Evolutionary conservation across 2,797 vertebrate species (phyloP).

Genomic region (Notolabrus celidotus): DNA sequence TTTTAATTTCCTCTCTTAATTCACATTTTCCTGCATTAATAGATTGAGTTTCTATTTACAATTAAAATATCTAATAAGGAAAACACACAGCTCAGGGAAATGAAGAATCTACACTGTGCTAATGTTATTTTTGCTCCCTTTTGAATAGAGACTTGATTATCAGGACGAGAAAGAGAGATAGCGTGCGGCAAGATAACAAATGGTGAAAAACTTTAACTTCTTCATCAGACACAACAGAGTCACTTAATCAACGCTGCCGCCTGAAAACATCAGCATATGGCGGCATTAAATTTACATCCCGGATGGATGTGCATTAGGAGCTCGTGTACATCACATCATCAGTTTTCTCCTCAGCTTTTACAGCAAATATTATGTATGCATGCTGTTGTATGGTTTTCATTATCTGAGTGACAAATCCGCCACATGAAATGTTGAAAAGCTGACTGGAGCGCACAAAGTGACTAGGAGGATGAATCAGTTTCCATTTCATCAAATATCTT

Average conservation of each 20-base stretch:
- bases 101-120: slow-evolving; percentile 31
- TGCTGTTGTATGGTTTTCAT: slow-evolving; percentile 42
- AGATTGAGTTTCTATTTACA: slow-evolving; percentile 63
- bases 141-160: slow-evolving; percentile 71
- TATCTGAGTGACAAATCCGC: slow-evolving; percentile 46
- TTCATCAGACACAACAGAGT: slow-evolving; percentile 63
- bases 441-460: slow-evolving; percentile 26
- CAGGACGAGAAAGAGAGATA: slow-evolving; percentile 29
- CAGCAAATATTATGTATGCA: slow-evolving; percentile 4
- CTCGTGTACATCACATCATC: slow-evolving; percentile 16
- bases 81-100: slow-evolving; percentile 65
- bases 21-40: slow-evolving; percentile 66
- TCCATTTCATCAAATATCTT: slow-evolving; percentile 22
- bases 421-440: slow-evolving; percentile 32
- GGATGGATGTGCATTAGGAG: slow-evolving; percentile 42
- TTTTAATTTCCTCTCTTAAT: slow-evolving; percentile 72
- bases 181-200: slow-evolving; percentile 46
- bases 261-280: slow-evolving; percentile 62
- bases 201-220: slow-evolving; percentile 51
- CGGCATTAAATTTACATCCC: slow-evolving; percentile 62
- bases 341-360: slow-evolving; percentile 14
- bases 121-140: slow-evolving; percentile 60
- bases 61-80: slow-evolving; percentile 68
- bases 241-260: slow-evolving; percentile 61
- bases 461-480: slow-evolving; percentile 10